phyloP scores from a whole-genome alignment of 1,140 invertebrate genomes.

The Leptinotarsa defecta region DNA sequence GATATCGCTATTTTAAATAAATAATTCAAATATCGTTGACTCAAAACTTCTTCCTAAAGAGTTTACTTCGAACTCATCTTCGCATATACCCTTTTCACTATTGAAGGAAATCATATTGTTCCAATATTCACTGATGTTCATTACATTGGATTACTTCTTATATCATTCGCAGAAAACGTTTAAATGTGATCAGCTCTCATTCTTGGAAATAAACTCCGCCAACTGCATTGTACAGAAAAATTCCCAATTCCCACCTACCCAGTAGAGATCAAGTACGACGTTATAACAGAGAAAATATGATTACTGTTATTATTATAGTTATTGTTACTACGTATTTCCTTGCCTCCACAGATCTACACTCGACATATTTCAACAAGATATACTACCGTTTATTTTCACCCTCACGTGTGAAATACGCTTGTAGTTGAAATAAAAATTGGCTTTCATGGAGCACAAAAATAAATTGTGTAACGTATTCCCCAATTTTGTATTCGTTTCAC shows the following conservation, averaged over 20 bases:
- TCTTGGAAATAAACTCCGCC: too few relatives aligned
- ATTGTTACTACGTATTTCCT: conserved; percentile 14
- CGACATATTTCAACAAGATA: conserved; percentile 16
- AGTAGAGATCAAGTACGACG: not conserved
- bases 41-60: too few relatives aligned
- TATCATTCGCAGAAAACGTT: too few relatives aligned
- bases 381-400: conserved; percentile 5
- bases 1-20: too few relatives aligned
- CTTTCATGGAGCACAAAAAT: conserved; percentile 17
- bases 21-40: too few relatives aligned
- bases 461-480: conserved; percentile 3
- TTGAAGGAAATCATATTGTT: too few relatives aligned
- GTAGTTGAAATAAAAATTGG: conserved; percentile 24
- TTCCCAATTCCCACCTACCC: not conserved
- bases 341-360: not conserved
- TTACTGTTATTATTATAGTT: conserved; percentile 27
- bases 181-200: too few relatives aligned
- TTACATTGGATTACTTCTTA: too few relatives aligned
- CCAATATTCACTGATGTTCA: too few relatives aligned
- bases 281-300: conserved; percentile 13
- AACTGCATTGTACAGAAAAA: too few relatives aligned
- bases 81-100: too few relatives aligned
- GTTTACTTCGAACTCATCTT: too few relatives aligned
- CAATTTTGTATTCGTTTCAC: conserved; percentile 13
- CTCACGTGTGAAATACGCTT: conserved; percentile 18